Conservation (phyloP, 2,113 vertebrate genomes). For the Perca flavescens region DNA sequence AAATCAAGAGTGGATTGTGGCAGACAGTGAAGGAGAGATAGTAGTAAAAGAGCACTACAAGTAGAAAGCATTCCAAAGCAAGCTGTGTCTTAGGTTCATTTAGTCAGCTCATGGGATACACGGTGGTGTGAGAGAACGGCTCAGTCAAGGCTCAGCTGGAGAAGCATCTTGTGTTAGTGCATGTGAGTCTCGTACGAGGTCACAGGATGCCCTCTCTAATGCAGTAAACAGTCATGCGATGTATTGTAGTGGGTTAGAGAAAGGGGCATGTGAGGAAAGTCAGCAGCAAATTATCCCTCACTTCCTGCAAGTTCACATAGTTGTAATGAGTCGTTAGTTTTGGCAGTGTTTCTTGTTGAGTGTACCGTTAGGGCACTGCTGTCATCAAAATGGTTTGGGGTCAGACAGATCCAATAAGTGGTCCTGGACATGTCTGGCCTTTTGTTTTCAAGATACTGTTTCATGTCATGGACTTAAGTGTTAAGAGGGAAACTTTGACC, state of each 20-base stretch:
- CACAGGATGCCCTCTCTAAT: constrained; percentile 20
- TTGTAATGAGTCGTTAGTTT: not conserved
- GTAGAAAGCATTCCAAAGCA: not conserved
- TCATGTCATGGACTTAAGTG: not conserved
- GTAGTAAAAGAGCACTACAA: not conserved
- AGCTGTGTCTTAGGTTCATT: not conserved
- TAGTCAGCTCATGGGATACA: constrained; percentile 17
- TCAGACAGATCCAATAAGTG: not conserved
- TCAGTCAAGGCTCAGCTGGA: constrained; percentile 8
- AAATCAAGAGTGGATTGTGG: not conserved
- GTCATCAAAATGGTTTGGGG: not conserved
- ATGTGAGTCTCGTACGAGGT: constrained; percentile 13
- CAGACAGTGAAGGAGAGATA: not conserved
- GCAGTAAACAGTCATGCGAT: constrained; percentile 19
- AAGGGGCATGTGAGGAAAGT: constrained; percentile 26
- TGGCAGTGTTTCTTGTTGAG: not conserved
- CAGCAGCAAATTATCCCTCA: not conserved
- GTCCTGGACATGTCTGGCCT: not conserved
- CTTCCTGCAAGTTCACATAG: not conserved
- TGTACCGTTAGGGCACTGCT: not conserved
- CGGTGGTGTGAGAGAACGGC: not conserved
- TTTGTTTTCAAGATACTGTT: not conserved
- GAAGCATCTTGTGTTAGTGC: constrained; percentile 17
- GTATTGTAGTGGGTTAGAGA: not conserved
- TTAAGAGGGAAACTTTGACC: not conserved